A percentile compares a stretch with the other conserved stretches of the same genome.
Conservation (phyloP, 2,888 invertebrate genomes). For the Xylocampa areola region DNA sequence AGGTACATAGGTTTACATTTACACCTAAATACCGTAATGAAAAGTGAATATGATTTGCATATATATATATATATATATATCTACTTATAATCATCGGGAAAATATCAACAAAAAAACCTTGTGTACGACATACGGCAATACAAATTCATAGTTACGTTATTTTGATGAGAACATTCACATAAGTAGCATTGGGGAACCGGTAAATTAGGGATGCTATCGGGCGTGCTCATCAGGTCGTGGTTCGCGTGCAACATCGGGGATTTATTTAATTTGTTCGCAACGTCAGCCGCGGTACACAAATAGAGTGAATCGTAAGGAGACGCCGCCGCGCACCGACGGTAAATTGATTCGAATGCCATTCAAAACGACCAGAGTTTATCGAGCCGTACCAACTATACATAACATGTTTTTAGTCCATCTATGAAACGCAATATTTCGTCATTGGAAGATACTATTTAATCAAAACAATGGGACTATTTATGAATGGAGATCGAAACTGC, state of each 20-base stretch:
- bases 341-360: slow-evolving; percentile 72
- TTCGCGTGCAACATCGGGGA: slow-evolving; percentile 70
- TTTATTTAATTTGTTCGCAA: slow-evolving; percentile 72
- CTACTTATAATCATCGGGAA: too few species aligned
- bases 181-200: slow-evolving; percentile 28
- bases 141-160: slow-evolving; percentile 25
- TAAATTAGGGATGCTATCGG: slow-evolving; percentile 61
- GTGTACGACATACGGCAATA: not conserved
- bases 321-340: slow-evolving; percentile 56
- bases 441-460: not conserved
- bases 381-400: slow-evolving; percentile 63
- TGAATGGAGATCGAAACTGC: too few species aligned
- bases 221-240: slow-evolving; percentile 51
- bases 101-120: not conserved
- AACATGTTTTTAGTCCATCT: slow-evolving; percentile 53
- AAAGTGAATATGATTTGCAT: not conserved
- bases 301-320: slow-evolving; percentile 61
- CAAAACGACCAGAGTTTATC: slow-evolving; percentile 65
- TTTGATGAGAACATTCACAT: slow-evolving; percentile 25
- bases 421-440: slow-evolving; percentile 57
- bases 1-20: slow-evolving; percentile 2
- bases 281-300: slow-evolving; percentile 55
- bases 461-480: too few species aligned
- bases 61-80: not conserved
- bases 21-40: not conserved